These are phyloP conservation scores for Nasua narica DNA, from an alignment of 2,797 vertebrate species.

Conservation along the genomic window DNA sequence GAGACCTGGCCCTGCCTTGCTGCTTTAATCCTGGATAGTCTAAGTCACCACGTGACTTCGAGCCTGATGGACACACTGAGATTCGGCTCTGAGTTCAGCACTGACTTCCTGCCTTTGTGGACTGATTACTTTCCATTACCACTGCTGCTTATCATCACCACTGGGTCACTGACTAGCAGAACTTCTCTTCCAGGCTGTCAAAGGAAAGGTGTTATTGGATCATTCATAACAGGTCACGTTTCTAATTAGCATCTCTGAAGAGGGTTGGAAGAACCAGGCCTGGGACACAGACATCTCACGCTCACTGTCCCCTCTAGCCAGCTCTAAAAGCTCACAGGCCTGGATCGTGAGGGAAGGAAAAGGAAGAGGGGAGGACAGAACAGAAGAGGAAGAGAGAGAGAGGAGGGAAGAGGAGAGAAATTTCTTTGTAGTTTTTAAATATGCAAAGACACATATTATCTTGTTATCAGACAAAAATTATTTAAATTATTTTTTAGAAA, in stretches of 20 bases:
- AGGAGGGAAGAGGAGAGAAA: not conserved
- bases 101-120: accelerated
- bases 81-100: not conserved
- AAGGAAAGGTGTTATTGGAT: not conserved
- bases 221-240: not conserved
- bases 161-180: accelerated
- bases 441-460: not conserved
- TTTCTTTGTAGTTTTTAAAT: not conserved
- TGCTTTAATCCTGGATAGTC: not conserved
- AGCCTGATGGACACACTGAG: not conserved
- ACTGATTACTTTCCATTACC: not conserved
- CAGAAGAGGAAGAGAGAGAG: not conserved
- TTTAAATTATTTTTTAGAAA: not conserved
- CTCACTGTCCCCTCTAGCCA: not conserved
- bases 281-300: not conserved
- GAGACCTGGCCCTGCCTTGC: not conserved
- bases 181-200: not conserved
- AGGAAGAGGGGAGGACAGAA: not conserved
- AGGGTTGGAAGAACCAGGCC: not conserved
- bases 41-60: too few relatives aligned
- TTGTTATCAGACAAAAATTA: not conserved
- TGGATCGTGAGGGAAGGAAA: too few relatives aligned
- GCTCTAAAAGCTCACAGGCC: not conserved
- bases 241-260: not conserved
- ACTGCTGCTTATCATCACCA: not conserved